A percentile compares a stretch with the other conserved stretches of the same genome.
These are phyloP conservation scores for Melipona beecheii DNA, from an alignment of 2,888 invertebrate genomes.

Conservation along the genomic window DNA sequence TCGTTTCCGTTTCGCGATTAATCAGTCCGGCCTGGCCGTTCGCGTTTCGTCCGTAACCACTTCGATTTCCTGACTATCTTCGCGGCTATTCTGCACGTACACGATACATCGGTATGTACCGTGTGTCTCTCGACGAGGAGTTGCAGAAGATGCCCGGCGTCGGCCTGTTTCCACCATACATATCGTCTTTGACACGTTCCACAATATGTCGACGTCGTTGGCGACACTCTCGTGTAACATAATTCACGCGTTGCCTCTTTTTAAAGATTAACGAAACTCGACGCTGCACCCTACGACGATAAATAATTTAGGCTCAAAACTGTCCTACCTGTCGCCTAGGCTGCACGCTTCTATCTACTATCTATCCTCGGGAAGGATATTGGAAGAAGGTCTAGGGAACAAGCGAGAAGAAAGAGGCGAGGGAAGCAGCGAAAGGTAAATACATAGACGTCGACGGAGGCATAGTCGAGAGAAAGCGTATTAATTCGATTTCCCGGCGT, in stretches of 20 bases:
- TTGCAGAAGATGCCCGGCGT: not conserved
- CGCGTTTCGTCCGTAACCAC: conserved; percentile 37
- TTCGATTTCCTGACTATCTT: conserved; percentile 43
- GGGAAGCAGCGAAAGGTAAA: not conserved
- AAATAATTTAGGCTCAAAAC: conserved; percentile 69
- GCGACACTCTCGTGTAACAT: conserved; percentile 25
- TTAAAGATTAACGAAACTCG: conserved; percentile 65
- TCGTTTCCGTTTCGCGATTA: conserved; percentile 54
- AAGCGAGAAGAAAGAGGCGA: not conserved
- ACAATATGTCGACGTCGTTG: conserved; percentile 4
- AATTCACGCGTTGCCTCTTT: conserved; percentile 54
- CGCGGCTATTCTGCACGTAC: not conserved
- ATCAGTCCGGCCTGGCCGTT: conserved; percentile 32
- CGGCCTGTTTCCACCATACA: not conserved
- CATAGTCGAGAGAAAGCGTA: not conserved
- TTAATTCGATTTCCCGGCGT: conserved; percentile 43
- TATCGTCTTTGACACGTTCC: conserved; percentile 17
- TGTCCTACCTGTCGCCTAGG: conserved; percentile 52
- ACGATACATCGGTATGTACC: not conserved
- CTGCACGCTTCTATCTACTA: conserved; percentile 26
- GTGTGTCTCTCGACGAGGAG: not conserved
- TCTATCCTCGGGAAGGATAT: conserved; percentile 31
- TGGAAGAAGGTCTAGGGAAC: conserved; percentile 1
- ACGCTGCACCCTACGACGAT: conserved; percentile 51
- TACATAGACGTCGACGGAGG: not conserved